phyloP scores from a whole-genome alignment of 2,113 vertebrate species.

The Microcebus ravelobensis region DNA sequence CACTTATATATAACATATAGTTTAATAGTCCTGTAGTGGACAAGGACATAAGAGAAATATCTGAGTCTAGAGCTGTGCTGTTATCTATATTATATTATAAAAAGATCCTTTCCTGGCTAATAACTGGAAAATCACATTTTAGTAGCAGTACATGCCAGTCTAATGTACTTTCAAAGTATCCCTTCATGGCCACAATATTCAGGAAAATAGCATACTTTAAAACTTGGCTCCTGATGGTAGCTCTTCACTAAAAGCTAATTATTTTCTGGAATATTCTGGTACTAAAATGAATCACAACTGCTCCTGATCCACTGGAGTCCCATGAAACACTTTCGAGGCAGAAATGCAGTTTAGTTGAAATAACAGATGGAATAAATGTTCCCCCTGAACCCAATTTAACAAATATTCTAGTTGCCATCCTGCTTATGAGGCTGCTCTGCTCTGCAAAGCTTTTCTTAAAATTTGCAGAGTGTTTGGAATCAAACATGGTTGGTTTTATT shows the following conservation, averaged over 20 bases:
- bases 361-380: constrained; percentile 75
- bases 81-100: constrained; percentile 4
- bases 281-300: constrained; percentile 62
- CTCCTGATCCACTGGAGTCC: constrained; percentile 58
- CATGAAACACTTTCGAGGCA: constrained; percentile 74
- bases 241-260: constrained; percentile 68
- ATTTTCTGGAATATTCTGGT: constrained; percentile 58
- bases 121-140: constrained; percentile 69
- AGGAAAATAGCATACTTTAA: constrained; percentile 68
- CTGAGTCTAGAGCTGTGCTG: not conserved
- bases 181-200: constrained; percentile 68
- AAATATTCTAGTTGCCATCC: constrained; percentile 54
- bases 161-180: constrained; percentile 67
- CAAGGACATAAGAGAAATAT: not conserved
- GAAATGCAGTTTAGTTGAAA: constrained; percentile 74
- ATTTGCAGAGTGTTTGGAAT: constrained; percentile 6
- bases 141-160: constrained; percentile 45
- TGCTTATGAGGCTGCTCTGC: constrained; percentile 58
- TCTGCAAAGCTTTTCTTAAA: constrained; percentile 60
- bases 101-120: constrained; percentile 41
- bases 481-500: not conserved
- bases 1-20: not conserved
- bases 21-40: not conserved
- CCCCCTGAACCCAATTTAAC: constrained; percentile 68
- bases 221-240: constrained; percentile 65